Percentiles rank a stretch among this genome's conserved stretches.
Evolutionary conservation across 2,113 vertebrate species (phyloP).

Genomic region (Entomyzon cyanotis): DNA sequence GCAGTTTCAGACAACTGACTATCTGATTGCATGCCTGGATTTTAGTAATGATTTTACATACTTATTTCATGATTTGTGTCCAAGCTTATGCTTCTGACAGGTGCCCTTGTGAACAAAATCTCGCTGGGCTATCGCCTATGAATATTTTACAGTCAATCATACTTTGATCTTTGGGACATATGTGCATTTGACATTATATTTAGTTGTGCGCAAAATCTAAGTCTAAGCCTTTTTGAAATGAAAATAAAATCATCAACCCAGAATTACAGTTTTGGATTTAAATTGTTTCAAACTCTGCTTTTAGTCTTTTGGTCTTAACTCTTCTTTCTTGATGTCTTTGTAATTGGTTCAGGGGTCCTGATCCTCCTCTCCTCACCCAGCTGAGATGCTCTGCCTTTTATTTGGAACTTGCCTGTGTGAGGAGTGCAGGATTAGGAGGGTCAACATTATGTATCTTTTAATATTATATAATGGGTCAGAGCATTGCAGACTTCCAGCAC

Average conservation of each 20-base stretch:
- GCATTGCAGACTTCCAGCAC: background rate
- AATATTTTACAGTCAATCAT: constrained; percentile 64
- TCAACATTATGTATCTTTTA: background rate
- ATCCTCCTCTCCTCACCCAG: background rate
- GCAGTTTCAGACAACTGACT: constrained; percentile 42
- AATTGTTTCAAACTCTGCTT: constrained; percentile 5
- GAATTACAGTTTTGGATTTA: background rate
- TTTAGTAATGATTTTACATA: constrained; percentile 49
- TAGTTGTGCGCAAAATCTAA: constrained; percentile 42
- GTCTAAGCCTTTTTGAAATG: constrained; percentile 30
- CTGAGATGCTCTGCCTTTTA: background rate
- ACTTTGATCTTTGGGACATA: constrained; percentile 61
- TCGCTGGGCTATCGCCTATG: constrained; percentile 29
- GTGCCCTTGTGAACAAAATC: constrained; percentile 65
- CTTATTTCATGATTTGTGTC: constrained; percentile 64
- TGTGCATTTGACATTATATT: constrained; percentile 55
- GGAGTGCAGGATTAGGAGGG: background rate
- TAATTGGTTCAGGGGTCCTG: background rate
- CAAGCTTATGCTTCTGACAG: constrained; percentile 66
- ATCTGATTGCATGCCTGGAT: constrained; percentile 33
- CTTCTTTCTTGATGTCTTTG: background rate
- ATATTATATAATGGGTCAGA: background rate
- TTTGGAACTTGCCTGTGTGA: background rate
- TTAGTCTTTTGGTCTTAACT: background rate
- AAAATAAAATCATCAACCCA: constrained; percentile 14